phyloP scores from a whole-genome alignment of 2,797 vertebrate species.

The Microhierax caerulescens region DNA sequence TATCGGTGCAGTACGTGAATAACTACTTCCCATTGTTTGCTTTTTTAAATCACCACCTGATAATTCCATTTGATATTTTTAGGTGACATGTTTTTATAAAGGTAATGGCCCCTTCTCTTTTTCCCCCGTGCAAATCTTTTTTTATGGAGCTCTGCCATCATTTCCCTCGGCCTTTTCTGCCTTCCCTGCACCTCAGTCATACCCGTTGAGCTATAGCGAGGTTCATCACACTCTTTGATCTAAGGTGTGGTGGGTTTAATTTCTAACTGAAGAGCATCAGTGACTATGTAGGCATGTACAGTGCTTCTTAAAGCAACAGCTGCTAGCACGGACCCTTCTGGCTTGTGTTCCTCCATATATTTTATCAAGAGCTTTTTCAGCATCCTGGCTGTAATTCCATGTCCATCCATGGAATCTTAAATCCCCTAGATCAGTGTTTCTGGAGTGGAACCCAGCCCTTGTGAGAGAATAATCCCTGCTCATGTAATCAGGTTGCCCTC shows the following conservation, averaged over 20 bases:
- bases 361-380: neutral
- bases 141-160: neutral
- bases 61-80: neutral
- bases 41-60: neutral
- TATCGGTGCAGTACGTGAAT: neutral
- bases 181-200: neutral
- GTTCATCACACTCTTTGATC: neutral
- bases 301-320: neutral
- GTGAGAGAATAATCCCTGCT: neutral
- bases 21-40: neutral
- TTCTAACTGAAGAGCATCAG: neutral
- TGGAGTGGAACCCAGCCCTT: neutral
- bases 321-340: rapidly evolving
- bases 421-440: neutral
- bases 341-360: neutral
- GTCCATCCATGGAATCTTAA: neutral
- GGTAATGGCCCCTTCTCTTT: no score
- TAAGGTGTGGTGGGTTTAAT: neutral
- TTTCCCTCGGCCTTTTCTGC: neutral
- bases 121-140: rapidly evolving
- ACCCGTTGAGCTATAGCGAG: neutral
- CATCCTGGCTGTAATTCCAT: neutral
- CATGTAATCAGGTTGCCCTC: neutral
- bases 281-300: rapidly evolving
- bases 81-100: neutral